A percentile compares a stretch with the other conserved stretches of the same genome.
Evolutionary conservation across 2,797 vertebrate species (phyloP).

Genomic region (Buceros bicornis): DNA sequence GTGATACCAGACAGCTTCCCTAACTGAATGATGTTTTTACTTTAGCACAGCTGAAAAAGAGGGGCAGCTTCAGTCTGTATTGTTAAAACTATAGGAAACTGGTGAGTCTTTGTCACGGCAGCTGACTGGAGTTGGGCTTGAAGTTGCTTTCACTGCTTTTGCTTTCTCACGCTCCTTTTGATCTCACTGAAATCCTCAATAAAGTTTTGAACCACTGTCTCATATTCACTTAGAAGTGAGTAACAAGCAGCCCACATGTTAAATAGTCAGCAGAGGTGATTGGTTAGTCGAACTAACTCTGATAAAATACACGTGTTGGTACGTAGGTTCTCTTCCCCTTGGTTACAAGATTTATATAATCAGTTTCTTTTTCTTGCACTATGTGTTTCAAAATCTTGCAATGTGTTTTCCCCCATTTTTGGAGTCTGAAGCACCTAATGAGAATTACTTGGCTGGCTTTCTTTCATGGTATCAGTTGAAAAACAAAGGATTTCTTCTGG

Average conservation of each 20-base stretch:
- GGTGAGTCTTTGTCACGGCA: neutral
- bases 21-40: neutral
- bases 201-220: neutral
- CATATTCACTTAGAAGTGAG: neutral
- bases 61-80: neutral
- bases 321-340: neutral
- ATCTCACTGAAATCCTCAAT: neutral
- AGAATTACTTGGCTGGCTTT: neutral
- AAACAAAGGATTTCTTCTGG: neutral
- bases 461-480: neutral
- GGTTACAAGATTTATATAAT: neutral
- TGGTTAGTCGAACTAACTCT: neutral
- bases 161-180: neutral
- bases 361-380: neutral
- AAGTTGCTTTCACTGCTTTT: neutral
- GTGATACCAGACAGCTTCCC: neutral
- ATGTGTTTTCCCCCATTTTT: neutral
- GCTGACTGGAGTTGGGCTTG: neutral
- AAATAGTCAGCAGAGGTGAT: neutral
- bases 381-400: neutral
- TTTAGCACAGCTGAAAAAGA: neutral
- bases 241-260: neutral
- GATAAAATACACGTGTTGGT: neutral
- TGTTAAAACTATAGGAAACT: neutral
- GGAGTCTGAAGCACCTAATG: neutral